Percentiles rank a stretch among this genome's conserved stretches.
Conservation (phyloP, 2,888 invertebrate species). For the Branchellion lobata region DNA sequence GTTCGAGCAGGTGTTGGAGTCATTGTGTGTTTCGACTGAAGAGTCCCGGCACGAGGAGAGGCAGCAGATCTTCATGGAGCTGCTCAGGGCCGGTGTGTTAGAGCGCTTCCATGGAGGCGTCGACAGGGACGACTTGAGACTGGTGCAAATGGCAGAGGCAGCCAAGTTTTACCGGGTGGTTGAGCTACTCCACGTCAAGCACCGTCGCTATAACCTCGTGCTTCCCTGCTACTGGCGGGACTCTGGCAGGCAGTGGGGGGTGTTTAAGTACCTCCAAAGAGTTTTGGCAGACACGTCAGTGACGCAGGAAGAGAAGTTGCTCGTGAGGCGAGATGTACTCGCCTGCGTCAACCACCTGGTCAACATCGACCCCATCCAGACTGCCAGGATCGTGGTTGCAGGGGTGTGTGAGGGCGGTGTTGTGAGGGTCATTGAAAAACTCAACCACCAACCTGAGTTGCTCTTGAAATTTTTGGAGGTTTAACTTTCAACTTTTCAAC, state of each 20-base stretch:
- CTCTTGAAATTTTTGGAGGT: conserved; percentile 32
- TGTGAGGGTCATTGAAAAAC: neutral
- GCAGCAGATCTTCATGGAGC: conserved; percentile 74
- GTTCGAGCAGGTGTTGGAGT: conserved; percentile 68
- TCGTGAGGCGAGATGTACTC: conserved; percentile 57
- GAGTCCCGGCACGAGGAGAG: conserved; percentile 68
- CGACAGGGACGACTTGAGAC: conserved; percentile 57
- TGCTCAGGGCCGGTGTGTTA: conserved; percentile 69
- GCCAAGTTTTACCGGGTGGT: conserved; percentile 68
- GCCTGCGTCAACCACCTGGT: conserved; percentile 64
- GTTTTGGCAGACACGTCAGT: conserved; percentile 58
- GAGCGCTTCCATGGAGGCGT: conserved; percentile 63
- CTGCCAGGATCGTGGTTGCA: conserved; percentile 68
- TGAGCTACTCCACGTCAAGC: conserved; percentile 70
- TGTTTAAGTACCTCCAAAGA: conserved; percentile 49
- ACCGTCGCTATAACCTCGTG: conserved; percentile 69
- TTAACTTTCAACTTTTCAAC: too few relatives aligned
- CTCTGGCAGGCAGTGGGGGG: conserved; percentile 64
- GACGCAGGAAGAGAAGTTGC: conserved; percentile 56
- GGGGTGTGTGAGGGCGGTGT: conserved; percentile 18
- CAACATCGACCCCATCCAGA: conserved; percentile 68
- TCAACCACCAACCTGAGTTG: neutral
- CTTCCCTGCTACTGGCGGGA: conserved; percentile 72
- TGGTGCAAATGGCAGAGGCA: conserved; percentile 69
- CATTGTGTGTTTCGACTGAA: conserved; percentile 62